Conservation (phyloP, 2,113 vertebrate genomes). For the Labrus mixtus region DNA sequence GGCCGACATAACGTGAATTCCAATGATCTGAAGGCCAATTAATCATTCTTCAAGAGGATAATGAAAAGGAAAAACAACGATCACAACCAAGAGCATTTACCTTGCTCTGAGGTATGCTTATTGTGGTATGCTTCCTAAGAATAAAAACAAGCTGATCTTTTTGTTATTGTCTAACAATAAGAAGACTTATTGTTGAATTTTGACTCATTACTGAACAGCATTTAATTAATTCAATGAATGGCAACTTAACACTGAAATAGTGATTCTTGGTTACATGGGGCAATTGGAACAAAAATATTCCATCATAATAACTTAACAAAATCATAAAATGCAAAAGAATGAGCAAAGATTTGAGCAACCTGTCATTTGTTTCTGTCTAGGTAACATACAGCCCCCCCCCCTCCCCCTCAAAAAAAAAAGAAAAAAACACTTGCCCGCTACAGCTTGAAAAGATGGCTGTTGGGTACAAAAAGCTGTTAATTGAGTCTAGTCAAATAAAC, state of each 20-base stretch:
- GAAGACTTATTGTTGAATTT: too few relatives aligned
- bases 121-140: too few relatives aligned
- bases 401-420: too few relatives aligned
- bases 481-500: neutral
- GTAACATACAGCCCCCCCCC: neutral
- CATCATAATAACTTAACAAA: too few relatives aligned
- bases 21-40: conserved; percentile 45
- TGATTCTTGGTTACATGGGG: too few relatives aligned
- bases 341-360: too few relatives aligned
- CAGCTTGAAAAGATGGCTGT: neutral
- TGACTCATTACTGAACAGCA: too few relatives aligned
- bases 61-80: conserved; percentile 37
- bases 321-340: too few relatives aligned
- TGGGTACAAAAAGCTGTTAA: neutral
- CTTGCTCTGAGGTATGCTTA: neutral
- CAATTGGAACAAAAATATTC: neutral
- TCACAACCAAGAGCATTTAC: neutral
- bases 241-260: neutral
- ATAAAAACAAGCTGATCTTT: too few relatives aligned
- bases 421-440: neutral
- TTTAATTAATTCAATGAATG: neutral
- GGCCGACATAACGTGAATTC: conserved; percentile 25
- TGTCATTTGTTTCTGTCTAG: neutral
- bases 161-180: too few relatives aligned
- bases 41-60: conserved; percentile 21